Base-by-base conservation (phyloP, 2,113 vertebrate species). In the Callocephalon fimbriatum region DNA sequence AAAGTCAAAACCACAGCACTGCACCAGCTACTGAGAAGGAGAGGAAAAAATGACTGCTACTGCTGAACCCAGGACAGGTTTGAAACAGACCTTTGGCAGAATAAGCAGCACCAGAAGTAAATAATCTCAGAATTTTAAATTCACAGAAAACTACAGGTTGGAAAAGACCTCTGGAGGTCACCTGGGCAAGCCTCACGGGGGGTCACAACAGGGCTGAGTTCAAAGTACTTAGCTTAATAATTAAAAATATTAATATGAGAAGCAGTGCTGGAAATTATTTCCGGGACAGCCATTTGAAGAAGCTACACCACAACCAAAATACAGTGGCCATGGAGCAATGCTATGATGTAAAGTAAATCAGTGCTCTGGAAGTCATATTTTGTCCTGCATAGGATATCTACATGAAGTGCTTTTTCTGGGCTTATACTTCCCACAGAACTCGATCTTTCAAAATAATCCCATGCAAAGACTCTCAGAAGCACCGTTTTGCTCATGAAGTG, bases 71-170 rank as follows among this genome's bases (percentile, higher is more conserved):
- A n/a, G n/a, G n/a, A n/a, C n/a, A n/a, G n/a, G n/a, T n/a, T n/a
- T n/a, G 81, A 80, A 90, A 56, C 15, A 63, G 48, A 53, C 22
- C 79, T 78, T 93, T 93, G 67, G 63, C 47, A 80, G 66, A 93
- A 95, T 94, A 88, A 95, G 63, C 47, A 82, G 66, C 61, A 87
- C 31, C 51, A 73, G 62, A 80, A 96, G 35, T 77, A 96, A 95
- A 88, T 91, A 85, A 97, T 90, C 70, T 94, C 90, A 67, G 63
- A 76, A 73, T 86, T 26, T 78, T 90, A 78, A 77, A 56, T 76
- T 80, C 42, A 40, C 40, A 17, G 40, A 83, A 92, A 74, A 77
- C 35, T 45, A 3, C 8, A 66, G 31, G 19, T 70, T 90, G 75
- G 40, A 83, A 95, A 44, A 27, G 40, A 53, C 58, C 50, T 76